These are phyloP conservation scores for Mellivora capensis DNA, from an alignment of 2,113 vertebrate genomes.

Conservation along the genomic window DNA sequence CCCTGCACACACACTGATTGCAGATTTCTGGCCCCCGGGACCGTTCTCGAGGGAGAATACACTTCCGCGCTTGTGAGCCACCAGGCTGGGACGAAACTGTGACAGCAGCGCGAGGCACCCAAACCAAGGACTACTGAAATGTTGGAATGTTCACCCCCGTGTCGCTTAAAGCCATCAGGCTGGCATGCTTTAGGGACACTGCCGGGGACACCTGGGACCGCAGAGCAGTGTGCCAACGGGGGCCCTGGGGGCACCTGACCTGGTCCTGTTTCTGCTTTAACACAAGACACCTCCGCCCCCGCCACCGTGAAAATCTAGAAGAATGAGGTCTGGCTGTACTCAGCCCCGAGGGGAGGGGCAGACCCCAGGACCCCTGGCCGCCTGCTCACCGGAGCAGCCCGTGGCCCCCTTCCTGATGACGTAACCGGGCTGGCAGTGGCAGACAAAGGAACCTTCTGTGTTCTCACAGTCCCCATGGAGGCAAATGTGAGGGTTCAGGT, in stretches of 20 bases:
- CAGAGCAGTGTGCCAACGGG: background rate
- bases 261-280: background rate
- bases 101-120: no score
- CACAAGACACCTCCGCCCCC: no score
- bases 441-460: conserved; percentile 96
- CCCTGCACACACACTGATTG: background rate
- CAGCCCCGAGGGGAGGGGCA: background rate
- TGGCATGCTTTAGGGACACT: background rate
- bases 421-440: conserved; percentile 93
- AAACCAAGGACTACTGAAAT: background rate
- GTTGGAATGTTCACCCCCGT: no score
- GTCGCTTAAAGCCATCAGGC: background rate
- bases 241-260: fast-evolving
- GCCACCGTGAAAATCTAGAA: background rate
- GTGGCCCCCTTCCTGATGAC: conserved; percentile 92
- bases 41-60: background rate
- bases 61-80: background rate
- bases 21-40: background rate
- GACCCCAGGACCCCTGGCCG: fast-evolving
- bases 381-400: conserved; percentile 89
- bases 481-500: conserved; percentile 94
- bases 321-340: background rate
- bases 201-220: background rate
- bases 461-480: conserved; percentile 94
- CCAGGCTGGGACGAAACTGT: background rate